phyloP scores from a whole-genome alignment of 2,797 vertebrate species.

The Ispidina lecontei region DNA sequence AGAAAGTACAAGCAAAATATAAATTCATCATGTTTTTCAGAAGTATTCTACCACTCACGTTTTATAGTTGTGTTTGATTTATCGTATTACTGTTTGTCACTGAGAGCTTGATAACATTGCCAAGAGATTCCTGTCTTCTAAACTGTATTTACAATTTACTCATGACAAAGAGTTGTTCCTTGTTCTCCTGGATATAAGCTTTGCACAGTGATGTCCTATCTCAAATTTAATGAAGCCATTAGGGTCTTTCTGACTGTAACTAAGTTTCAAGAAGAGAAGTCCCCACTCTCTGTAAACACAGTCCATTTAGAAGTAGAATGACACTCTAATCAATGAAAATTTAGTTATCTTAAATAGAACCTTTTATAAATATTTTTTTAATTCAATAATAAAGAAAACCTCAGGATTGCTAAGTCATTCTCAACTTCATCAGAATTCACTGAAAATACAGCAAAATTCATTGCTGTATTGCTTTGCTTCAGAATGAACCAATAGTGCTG shows the following conservation, averaged over 20 bases:
- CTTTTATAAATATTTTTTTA: background rate
- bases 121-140: background rate
- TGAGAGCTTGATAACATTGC: background rate
- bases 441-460: background rate
- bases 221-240: slow-evolving; percentile 1
- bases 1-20: background rate
- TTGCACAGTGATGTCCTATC: background rate
- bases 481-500: background rate
- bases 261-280: background rate
- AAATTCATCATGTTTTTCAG: background rate
- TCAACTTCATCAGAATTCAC: slow-evolving; percentile 18
- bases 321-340: slow-evolving; percentile 4
- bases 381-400: background rate
- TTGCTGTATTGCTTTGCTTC: background rate
- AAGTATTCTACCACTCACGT: background rate
- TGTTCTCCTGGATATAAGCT: background rate
- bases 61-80: background rate
- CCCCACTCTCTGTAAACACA: background rate
- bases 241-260: slow-evolving; percentile 25
- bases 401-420: background rate
- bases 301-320: background rate
- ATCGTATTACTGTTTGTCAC: background rate
- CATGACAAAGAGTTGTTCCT: background rate
- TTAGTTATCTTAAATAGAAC: slow-evolving; percentile 7
- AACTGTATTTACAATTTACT: background rate